Conservation (phyloP, 2,797 vertebrate species). For the Myotis daubentonii region DNA sequence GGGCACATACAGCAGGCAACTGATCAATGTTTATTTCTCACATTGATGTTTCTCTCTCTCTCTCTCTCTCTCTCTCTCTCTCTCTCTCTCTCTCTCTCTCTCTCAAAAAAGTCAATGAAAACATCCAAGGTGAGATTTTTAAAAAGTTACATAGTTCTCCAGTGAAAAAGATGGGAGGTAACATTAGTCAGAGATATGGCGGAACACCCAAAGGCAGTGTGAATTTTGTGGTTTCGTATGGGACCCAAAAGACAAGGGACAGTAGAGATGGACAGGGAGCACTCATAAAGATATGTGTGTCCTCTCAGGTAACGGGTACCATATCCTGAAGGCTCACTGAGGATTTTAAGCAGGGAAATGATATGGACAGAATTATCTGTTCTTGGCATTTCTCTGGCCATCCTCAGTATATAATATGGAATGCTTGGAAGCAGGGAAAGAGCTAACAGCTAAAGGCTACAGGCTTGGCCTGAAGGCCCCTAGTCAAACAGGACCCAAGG, state of each 20-base stretch:
- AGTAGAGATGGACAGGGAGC: background rate
- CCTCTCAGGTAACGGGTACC: background rate
- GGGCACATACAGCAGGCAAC: no score
- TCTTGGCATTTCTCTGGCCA: background rate
- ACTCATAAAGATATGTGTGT: rapidly evolving
- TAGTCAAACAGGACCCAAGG: rapidly evolving
- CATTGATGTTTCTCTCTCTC: no score
- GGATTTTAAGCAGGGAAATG: no score
- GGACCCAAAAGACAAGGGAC: no score
- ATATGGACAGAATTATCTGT: background rate
- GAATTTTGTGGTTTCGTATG: no score
- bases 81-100: no score
- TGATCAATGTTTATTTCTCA: no score
- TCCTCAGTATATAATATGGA: no score
- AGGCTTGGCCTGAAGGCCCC: background rate
- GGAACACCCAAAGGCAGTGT: rapidly evolving
- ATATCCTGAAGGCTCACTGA: background rate
- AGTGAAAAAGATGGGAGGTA: background rate
- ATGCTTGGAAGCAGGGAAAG: background rate
- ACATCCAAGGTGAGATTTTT: no score
- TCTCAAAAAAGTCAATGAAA: no score
- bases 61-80: no score
- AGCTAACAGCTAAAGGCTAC: background rate
- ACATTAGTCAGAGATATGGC: background rate
- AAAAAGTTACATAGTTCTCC: background rate